phyloP scores from a whole-genome alignment of 1,140 invertebrate species.

The Acyrthosiphon pisum region DNA sequence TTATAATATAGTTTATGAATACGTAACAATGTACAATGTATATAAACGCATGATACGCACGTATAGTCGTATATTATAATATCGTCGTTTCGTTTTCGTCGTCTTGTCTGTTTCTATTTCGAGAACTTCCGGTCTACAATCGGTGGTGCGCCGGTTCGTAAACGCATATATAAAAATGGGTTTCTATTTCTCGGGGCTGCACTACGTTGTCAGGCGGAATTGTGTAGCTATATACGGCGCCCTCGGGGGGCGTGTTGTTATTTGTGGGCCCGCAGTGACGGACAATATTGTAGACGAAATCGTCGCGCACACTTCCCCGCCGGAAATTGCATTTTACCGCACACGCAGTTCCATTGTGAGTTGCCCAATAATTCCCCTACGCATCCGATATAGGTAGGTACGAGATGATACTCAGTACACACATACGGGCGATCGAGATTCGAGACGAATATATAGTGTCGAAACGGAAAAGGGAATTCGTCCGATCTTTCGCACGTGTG shows the following conservation, averaged over 20 bases:
- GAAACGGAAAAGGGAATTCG: too few relatives aligned
- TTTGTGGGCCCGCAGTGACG: background rate
- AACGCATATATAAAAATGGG: background rate
- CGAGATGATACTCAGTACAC: too few relatives aligned
- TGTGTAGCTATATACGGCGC: background rate
- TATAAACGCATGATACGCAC: background rate
- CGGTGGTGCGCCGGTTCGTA: background rate
- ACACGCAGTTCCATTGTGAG: background rate
- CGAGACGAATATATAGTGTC: too few relatives aligned
- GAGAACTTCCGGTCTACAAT: background rate
- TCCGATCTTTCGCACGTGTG: too few relatives aligned
- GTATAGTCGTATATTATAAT: too few relatives aligned
- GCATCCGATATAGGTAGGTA: background rate
- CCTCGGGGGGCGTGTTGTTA: background rate
- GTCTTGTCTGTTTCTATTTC: slow-evolving; percentile 21
- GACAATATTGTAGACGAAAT: background rate
- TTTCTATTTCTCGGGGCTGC: background rate
- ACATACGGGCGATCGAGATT: too few relatives aligned
- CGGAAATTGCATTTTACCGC: slow-evolving; percentile 32
- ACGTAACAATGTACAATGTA: background rate
- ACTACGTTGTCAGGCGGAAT: background rate
- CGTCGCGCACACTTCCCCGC: background rate
- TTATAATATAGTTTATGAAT: background rate
- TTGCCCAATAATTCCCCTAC: too few relatives aligned
- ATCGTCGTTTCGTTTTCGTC: background rate